These are phyloP conservation scores for Saguinus imperator DNA, from an alignment of 2,113 vertebrate genomes.

Conservation along the genomic window DNA sequence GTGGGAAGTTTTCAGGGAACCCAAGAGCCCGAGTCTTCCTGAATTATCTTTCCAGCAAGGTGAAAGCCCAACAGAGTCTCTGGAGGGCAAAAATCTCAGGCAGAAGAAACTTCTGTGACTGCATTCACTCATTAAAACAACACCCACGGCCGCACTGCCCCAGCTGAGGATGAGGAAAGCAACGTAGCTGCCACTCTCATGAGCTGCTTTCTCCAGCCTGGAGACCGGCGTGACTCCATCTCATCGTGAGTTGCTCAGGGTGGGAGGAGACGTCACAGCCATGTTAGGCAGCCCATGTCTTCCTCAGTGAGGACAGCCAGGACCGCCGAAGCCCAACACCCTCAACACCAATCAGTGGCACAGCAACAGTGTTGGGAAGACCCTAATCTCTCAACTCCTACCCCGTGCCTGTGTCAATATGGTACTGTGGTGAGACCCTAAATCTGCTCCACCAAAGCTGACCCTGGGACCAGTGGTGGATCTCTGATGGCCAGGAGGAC, in stretches of 20 bases:
- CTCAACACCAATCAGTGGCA: not conserved
- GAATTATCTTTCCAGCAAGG: not conserved
- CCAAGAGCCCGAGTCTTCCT: not conserved
- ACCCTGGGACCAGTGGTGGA: rapidly evolving
- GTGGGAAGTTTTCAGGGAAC: not conserved
- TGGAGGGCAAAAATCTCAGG: not conserved
- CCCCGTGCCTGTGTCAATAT: rapidly evolving
- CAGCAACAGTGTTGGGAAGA: not conserved
- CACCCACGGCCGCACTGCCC: rapidly evolving
- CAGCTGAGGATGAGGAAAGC: not conserved
- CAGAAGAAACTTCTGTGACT: not conserved
- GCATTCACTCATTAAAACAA: not conserved
- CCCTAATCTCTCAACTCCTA: not conserved
- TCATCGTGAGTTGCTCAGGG: not conserved
- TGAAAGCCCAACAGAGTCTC: not conserved
- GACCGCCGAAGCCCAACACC: not conserved
- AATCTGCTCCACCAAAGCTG: not conserved
- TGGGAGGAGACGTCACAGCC: not conserved
- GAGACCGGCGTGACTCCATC: not conserved
- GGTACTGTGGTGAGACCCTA: not conserved
- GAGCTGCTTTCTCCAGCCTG: not conserved
- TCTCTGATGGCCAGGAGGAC: not conserved
- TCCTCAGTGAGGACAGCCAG: not conserved
- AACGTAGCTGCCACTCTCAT: not conserved
- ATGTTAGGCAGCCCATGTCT: not conserved